Base-by-base conservation (phyloP, 2,888 invertebrate species). In the Linnaemya vulpina region DNA sequence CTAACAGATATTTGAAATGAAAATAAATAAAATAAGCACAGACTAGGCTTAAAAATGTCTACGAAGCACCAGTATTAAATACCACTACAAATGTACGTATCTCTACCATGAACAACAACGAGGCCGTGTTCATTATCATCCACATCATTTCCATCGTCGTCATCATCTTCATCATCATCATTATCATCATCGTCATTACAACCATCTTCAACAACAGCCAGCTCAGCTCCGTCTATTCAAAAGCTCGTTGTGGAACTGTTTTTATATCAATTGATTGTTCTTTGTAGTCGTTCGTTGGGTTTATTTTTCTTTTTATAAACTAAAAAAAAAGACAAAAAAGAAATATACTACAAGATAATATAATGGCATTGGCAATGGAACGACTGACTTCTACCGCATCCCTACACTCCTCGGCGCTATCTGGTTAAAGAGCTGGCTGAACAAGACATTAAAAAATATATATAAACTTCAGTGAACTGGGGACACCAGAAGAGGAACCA, bases 301-400 rank as follows among this genome's bases (percentile, higher is more conserved):
- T 58, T 60, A 53, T 68, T 60, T 53, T 38, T 70, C 11, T 51
- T 25, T 60, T 22, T 60, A 71, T 78, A 65, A 67, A 58, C 10
- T 17, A 4, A 40, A 60, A 58, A 30, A 55, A 68, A 35, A 55
- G 43, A 40, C 35, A 46, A 30, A 25, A 55, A 40, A 35, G 5
- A 7, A n/a, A n/a, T n/a, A 55, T 25, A 55, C 4, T 40, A 53
- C 4, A 60, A 74, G 7, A 75, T 25, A 40, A 63, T 13, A 62
- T 62, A 53, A 46, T 76, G 71, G 49, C 83, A 83, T 79, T 83
- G 83, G 51, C 83, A 74, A 79, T 79, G 83, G 55, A 53, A 73
- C 73, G 35, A 77, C 62, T 71, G 71, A 73, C 65, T 73, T 65
- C 40, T 35, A 60, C 46, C 40, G 25, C n/a, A 35, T 53, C 35